These are phyloP conservation scores for Cyprinodon variegatus DNA, from an alignment of 2,113 vertebrate species.

Conservation along the genomic window DNA sequence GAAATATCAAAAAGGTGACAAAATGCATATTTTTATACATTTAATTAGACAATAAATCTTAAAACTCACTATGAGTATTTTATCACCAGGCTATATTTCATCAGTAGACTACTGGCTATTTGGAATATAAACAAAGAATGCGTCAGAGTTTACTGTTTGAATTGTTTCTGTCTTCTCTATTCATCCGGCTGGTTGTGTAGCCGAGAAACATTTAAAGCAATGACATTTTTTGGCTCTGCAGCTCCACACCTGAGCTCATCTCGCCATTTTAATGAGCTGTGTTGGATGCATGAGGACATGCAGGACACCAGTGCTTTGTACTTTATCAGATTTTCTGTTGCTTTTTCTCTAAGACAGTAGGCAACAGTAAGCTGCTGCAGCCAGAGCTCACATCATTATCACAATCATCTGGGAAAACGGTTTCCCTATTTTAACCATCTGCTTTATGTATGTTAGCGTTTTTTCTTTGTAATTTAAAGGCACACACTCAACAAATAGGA, in stretches of 20 bases:
- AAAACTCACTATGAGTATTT: too few species aligned
- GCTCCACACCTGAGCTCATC: too few species aligned
- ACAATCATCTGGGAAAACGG: not conserved
- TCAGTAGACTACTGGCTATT: not conserved
- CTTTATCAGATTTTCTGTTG: too few species aligned
- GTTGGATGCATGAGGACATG: too few species aligned
- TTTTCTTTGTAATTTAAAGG: not conserved
- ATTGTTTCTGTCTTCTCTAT: not conserved
- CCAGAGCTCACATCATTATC: slow-evolving; percentile 2
- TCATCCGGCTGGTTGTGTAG: not conserved
- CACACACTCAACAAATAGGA: not conserved
- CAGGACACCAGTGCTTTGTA: too few species aligned
- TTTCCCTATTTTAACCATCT: not conserved
- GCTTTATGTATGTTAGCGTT: too few species aligned
- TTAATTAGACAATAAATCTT: too few species aligned
- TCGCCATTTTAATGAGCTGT: too few species aligned
- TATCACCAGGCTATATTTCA: not conserved
- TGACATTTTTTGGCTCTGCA: not conserved
- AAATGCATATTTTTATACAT: too few species aligned
- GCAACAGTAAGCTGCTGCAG: not conserved
- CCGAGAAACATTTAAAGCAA: not conserved
- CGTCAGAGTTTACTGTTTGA: too few species aligned
- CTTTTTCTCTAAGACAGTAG: not conserved
- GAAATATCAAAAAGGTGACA: too few species aligned
- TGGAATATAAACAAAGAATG: not conserved